Conservation (phyloP, 2,888 invertebrate species). For the Criorhina ranunculi region DNA sequence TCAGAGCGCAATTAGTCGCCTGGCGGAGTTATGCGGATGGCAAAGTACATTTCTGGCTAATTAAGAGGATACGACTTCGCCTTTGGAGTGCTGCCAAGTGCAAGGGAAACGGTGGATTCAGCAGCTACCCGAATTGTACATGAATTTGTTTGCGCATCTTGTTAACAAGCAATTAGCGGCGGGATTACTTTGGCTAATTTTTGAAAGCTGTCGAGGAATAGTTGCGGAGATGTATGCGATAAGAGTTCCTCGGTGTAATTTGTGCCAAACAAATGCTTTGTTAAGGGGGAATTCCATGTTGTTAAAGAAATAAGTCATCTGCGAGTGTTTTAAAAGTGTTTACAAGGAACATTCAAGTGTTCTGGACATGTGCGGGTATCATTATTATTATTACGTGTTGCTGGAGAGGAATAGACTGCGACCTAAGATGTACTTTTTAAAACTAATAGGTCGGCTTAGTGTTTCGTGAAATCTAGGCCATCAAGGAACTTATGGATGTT, state of each 20-base stretch:
- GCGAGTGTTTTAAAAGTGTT: background rate
- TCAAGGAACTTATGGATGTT: too few species aligned
- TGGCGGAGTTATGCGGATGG: conserved; percentile 32
- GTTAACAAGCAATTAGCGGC: conserved; percentile 68
- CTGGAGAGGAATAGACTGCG: too few species aligned
- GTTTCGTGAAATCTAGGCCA: too few species aligned
- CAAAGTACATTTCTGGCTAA: conserved; percentile 59
- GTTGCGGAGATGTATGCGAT: conserved; percentile 38
- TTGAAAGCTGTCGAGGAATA: conserved; percentile 20
- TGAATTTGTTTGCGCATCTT: conserved; percentile 48
- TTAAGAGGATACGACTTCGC: conserved; percentile 47
- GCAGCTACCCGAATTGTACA: background rate
- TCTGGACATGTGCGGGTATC: too few species aligned
- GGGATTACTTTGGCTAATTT: conserved; percentile 46
- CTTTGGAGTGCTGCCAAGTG: background rate
- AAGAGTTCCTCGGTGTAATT: conserved; percentile 32
- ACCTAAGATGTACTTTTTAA: too few species aligned
- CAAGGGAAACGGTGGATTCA: background rate
- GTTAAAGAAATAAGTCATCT: conserved; percentile 1
- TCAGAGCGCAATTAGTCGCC: conserved; percentile 48
- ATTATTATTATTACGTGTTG: too few species aligned
- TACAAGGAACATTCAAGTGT: too few species aligned
- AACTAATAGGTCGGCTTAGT: too few species aligned
- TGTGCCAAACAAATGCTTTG: conserved; percentile 8
- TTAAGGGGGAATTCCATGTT: background rate